phyloP scores from a whole-genome alignment of 2,113 vertebrate species.

The Cryptotis parvus region DNA sequence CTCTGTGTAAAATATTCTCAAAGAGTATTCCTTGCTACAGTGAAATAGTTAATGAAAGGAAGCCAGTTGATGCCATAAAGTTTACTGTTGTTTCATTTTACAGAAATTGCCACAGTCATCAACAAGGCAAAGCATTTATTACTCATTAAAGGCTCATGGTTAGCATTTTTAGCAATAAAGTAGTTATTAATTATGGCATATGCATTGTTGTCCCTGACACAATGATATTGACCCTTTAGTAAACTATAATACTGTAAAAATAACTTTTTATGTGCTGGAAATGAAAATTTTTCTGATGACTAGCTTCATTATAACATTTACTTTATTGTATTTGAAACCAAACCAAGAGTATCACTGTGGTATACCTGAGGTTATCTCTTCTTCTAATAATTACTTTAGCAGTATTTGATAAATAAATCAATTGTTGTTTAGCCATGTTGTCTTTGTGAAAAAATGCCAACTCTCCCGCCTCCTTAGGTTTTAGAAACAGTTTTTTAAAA shows the following conservation, averaged over 20 bases:
- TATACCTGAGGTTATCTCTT: neutral
- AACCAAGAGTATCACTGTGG: neutral
- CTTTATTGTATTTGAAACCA: neutral
- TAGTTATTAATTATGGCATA: neutral
- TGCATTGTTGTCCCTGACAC: neutral
- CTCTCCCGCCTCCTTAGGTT: neutral
- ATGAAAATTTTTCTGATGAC: neutral
- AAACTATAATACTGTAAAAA: neutral
- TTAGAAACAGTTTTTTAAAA: neutral
- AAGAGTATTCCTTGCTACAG: neutral
- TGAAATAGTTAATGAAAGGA: neutral
- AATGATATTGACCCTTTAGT: neutral
- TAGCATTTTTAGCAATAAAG: neutral
- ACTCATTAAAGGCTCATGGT: neutral
- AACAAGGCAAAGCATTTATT: no score
- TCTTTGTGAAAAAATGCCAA: neutral
- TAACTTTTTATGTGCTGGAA: neutral
- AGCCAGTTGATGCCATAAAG: neutral
- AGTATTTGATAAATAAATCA: neutral
- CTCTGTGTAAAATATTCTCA: neutral
- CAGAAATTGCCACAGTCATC: neutral
- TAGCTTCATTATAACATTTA: neutral
- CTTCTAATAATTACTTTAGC: neutral
- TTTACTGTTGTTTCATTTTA: neutral
- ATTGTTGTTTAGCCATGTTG: no score